Conservation (phyloP, 2,797 vertebrate species). For the Meda fulgida region DNA sequence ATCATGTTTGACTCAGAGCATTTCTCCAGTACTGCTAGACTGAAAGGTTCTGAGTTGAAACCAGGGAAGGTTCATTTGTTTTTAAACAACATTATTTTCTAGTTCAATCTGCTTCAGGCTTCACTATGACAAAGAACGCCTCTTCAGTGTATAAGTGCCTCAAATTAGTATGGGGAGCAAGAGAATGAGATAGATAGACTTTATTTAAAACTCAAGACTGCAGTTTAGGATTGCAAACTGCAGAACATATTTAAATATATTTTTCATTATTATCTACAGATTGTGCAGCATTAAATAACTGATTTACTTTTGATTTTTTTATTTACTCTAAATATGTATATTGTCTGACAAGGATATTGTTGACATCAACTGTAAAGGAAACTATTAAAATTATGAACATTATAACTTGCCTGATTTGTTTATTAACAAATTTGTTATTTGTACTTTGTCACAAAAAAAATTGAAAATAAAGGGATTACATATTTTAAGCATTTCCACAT, state of each 20-base stretch:
- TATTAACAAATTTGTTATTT: not conserved
- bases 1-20: conserved; percentile 38
- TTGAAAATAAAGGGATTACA: not conserved
- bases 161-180: conserved; percentile 60
- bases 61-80: conserved; percentile 28
- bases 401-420: conserved; percentile 31
- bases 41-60: conserved; percentile 49
- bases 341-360: conserved; percentile 68
- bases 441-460: not conserved
- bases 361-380: conserved; percentile 71
- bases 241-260: conserved; percentile 68
- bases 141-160: conserved; percentile 77
- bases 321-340: conserved; percentile 66
- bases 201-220: conserved; percentile 70
- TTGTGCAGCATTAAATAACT: conserved; percentile 68
- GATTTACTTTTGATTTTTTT: conserved; percentile 63
- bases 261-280: conserved; percentile 66
- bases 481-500: not conserved
- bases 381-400: conserved; percentile 66
- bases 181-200: conserved; percentile 63
- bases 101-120: conserved; percentile 45
- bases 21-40: conserved; percentile 55
- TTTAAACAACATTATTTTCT: conserved; percentile 38
- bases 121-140: conserved; percentile 58
- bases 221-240: conserved; percentile 63